Evolutionary conservation across 2,888 invertebrate species (phyloP), one percentile per base, ranked within the genome.

Genomic region (Melanophora roralis): DNA sequence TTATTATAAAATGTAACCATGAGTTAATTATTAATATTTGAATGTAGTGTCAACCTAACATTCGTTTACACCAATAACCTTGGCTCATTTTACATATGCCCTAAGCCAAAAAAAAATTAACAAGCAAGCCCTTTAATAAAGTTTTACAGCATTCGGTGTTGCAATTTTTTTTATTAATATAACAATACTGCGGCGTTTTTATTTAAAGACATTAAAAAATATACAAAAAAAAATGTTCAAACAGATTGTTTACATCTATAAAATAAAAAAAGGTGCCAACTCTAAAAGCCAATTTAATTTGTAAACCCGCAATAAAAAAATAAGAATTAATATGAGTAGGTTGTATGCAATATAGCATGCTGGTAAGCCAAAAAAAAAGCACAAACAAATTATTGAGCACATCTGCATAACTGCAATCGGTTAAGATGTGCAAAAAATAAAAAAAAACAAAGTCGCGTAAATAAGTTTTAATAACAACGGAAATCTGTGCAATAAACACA

Each of bases 251-350:
- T 38, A 71, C 67, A 23, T 5, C 27, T 27, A 27, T 6, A 27
- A 45, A 72, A n/a, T n/a, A n/a, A 68, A 72, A 75, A 76, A 80
- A 72, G 72, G 80, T 80, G 80, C 68, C 80, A 76, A 72, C 75
- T 76, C 57, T 76, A 80, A 80, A 80, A 76, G 80, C 80, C 76
- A 80, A 80, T 80, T 80, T 80, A 80, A 80, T 80, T 80, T 80
- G 80, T 80, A 47, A 76, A 73, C 68, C 80, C 76, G 64, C 80
- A 68, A 73, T 76, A 68, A 59, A 53, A n/a, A 72, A 68, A 73
- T 51, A 62, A 59, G 57, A 64, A 71, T 75, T 59, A 64, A 69
- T 57, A 47, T 21, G 16, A 49, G 23, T 16, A 38, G 47, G 65
- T 71, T 65, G 55, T 55, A 23, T 51, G 68, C 45, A 45, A 64